Conservation (phyloP, 1,140 invertebrate species). For the Apolygus lucorum region DNA sequence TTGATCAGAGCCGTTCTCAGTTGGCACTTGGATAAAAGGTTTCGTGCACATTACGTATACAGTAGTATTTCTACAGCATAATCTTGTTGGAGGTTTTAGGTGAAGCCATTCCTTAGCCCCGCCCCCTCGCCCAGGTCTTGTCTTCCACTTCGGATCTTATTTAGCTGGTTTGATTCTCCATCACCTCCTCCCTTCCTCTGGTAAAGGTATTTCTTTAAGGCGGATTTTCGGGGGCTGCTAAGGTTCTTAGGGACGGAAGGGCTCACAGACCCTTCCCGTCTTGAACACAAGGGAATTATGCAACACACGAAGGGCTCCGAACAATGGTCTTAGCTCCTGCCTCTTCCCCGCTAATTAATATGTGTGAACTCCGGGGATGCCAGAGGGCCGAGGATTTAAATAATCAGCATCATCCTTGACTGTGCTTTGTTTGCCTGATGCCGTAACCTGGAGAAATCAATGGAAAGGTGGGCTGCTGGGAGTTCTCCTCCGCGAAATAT, state of each 20-base stretch:
- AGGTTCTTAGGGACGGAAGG: constrained; percentile 26
- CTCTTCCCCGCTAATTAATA: constrained; percentile 18
- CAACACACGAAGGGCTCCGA: constrained; percentile 13
- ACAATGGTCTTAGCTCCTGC: constrained; percentile 19
- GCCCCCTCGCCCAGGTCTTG: neutral
- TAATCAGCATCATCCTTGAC: constrained; percentile 18
- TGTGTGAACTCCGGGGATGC: constrained; percentile 22
- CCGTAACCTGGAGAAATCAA: neutral
- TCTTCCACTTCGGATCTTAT: constrained; percentile 28
- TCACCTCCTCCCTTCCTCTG: neutral
- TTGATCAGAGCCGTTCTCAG: neutral
- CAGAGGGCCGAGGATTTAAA: constrained; percentile 20
- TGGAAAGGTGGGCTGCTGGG: neutral
- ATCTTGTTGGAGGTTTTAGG: constrained; percentile 32
- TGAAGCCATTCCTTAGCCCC: constrained; percentile 30
- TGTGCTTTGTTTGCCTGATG: constrained; percentile 16
- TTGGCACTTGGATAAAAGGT: constrained; percentile 31
- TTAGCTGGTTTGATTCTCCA: constrained; percentile 32
- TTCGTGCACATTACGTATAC: constrained; percentile 34
- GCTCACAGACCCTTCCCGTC: neutral
- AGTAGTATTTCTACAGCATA: constrained; percentile 35
- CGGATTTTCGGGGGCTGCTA: constrained; percentile 30
- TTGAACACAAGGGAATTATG: constrained; percentile 17
- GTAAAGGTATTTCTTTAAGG: constrained; percentile 29
- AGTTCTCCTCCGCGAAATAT: constrained; percentile 1